phyloP scores from a whole-genome alignment of 2,888 invertebrate genomes.

The Drosophila sordidapex region DNA sequence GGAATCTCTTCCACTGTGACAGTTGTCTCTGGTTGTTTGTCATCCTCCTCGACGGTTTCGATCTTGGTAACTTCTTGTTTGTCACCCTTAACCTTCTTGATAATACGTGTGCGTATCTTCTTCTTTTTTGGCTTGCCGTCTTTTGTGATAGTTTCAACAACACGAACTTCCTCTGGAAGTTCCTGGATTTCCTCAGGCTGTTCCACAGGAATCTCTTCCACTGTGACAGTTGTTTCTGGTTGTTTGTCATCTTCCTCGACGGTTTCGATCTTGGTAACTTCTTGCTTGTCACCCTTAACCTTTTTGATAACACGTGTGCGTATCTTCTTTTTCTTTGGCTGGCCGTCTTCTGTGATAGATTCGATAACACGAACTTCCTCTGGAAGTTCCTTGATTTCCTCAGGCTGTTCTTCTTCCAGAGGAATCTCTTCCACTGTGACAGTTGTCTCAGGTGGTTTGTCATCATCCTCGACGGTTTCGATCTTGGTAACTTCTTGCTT shows the following conservation, averaged over 20 bases:
- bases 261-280: no score
- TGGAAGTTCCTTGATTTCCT: no score
- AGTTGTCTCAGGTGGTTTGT: slow-evolving; percentile 29
- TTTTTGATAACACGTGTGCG: no score
- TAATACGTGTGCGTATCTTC: slow-evolving; percentile 52
- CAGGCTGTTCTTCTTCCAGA: slow-evolving; percentile 3
- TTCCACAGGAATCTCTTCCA: slow-evolving; percentile 11
- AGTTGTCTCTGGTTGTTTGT: slow-evolving; percentile 45
- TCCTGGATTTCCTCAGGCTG: background rate
- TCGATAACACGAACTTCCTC: no score
- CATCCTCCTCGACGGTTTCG: slow-evolving; percentile 62
- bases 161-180: no score
- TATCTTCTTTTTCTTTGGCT: no score
- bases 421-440: slow-evolving; percentile 45
- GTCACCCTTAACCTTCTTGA: slow-evolving; percentile 55
- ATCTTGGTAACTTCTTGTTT: slow-evolving; percentile 59
- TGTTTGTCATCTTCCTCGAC: no score
- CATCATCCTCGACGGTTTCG: slow-evolving; percentile 63
- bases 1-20: slow-evolving; percentile 55
- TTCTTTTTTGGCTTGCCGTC: slow-evolving; percentile 52
- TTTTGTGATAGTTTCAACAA: background rate
- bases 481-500: slow-evolving; percentile 65
- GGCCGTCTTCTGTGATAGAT: no score
- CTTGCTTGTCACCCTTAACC: no score
- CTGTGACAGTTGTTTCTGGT: no score